These are phyloP conservation scores for Drosophila multiciliata DNA, from an alignment of 2,888 invertebrate species.

Conservation along the genomic window DNA sequence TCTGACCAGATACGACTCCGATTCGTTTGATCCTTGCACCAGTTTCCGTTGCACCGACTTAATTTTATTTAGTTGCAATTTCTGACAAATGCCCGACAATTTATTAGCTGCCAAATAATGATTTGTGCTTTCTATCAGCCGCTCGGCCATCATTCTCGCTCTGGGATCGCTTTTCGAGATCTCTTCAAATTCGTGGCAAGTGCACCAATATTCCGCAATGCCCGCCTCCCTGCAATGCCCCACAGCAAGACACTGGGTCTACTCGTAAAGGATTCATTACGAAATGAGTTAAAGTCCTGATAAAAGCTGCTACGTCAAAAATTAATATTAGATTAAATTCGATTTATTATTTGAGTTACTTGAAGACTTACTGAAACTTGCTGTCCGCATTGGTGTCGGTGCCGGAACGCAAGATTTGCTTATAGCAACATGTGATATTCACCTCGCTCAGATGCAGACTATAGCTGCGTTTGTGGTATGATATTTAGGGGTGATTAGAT, in stretches of 20 bases:
- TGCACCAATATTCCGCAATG: conserved; percentile 91
- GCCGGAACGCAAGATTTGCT: conserved; percentile 73
- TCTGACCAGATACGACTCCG: conserved; percentile 22
- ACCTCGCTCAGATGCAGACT: conserved; percentile 62
- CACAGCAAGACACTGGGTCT: conserved; percentile 89
- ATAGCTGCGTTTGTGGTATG: conserved; percentile 55
- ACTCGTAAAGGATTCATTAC: neutral
- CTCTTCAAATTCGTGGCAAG: conserved; percentile 85
- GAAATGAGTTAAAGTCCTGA: conserved; percentile 52
- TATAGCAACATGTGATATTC: conserved; percentile 78
- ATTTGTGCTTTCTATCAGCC: conserved; percentile 68
- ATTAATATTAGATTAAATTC: neutral
- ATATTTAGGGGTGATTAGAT: conserved; percentile 69
- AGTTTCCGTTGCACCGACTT: conserved; percentile 13
- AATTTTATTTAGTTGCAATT: conserved; percentile 34
- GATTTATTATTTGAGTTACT: neutral
- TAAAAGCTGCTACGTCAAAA: conserved; percentile 75
- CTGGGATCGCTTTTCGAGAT: conserved; percentile 11
- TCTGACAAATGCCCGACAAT: conserved; percentile 53
- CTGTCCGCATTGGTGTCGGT: conserved; percentile 65
- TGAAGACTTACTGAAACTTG: conserved; percentile 60
- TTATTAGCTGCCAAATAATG: conserved; percentile 47
- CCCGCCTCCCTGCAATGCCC: conserved; percentile 90
- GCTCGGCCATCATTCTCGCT: conserved; percentile 29
- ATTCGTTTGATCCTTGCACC: neutral